Base-by-base conservation (phyloP, 1,140 invertebrate species). In the Stratiolaelaps scimitus region DNA sequence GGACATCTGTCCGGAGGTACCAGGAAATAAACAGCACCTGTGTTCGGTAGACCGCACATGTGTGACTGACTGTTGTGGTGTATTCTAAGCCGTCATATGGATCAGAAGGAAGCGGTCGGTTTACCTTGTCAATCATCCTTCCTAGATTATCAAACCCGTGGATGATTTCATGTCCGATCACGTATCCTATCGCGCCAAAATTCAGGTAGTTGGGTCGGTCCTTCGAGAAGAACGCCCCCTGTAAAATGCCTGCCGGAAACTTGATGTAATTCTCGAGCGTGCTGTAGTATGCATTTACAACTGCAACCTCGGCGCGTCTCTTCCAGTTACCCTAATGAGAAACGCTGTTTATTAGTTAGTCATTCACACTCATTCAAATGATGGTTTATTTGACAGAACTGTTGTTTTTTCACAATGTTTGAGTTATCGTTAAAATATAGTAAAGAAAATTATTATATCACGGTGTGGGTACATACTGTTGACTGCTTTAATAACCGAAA, bases 141-240 rank as follows among this genome's bases (percentile, higher is more conserved):
- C 78, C 79, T 73, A 88, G 84, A 74, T 92, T 88, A 76, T 93
- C 90, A 73, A 93, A 93, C 10, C 87, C 89, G 73, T 95, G 90
- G 0, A 89, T 92, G 48, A 95, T 88, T 80, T 95, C 89, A 72
- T 92, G 89, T 0, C 89, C 90, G 74, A 95, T 90, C 4, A 93
- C 86, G 71, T 88, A 89, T 6, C 90, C 90, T 71, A 94, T 89
- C 10, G 86, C 87, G 64, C 89, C 89, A 72, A 88, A 93, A 73
- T 94, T 94, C 81, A 93, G 84, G 71, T 92, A 78, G 67, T 83
- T 83, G 1, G 90, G 90, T 34, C 87, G 81, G 65, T 88, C 82
- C 43, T 83, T 83, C 48, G 81, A 83, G 75, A 90, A 93, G 77
- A 92, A 93, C 23, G 84, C 81, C 15, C 88, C 88, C 80, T 92